phyloP scores from a whole-genome alignment of 2,888 invertebrate species.

The Plusia festucae region DNA sequence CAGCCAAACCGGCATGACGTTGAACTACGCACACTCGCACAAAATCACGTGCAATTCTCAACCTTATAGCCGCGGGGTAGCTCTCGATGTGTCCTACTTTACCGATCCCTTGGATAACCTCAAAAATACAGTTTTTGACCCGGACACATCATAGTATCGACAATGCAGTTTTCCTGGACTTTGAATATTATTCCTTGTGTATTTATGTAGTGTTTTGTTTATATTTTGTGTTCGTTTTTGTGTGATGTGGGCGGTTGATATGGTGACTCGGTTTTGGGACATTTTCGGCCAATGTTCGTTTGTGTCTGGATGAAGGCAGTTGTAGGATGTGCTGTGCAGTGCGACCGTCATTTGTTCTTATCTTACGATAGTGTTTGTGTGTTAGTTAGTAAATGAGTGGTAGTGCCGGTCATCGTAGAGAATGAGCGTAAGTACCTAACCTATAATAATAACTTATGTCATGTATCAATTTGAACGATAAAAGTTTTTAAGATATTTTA shows the following conservation, averaged over 20 bases:
- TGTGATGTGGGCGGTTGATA: conserved; percentile 48
- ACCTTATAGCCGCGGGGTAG: conserved; percentile 72
- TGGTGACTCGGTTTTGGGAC: conserved; percentile 49
- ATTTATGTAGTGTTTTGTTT: conserved; percentile 30
- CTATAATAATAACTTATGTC: conserved; percentile 1
- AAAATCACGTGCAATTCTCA: conserved; percentile 70
- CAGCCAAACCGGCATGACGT: conserved; percentile 60
- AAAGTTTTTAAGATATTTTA: conserved; percentile 17
- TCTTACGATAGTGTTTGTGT: conserved; percentile 66
- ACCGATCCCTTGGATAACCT: conserved; percentile 85
- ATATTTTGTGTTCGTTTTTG: conserved; percentile 34
- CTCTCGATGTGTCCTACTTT: conserved; percentile 83
- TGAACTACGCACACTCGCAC: conserved; percentile 71
- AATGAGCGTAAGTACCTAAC: conserved; percentile 80
- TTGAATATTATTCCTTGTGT: conserved; percentile 45
- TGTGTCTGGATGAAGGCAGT: conserved; percentile 54
- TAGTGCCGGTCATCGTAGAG: conserved; percentile 52
- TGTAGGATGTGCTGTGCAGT: conserved; percentile 58
- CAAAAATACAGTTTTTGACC: conserved; percentile 79
- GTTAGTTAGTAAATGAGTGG: conserved; percentile 60
- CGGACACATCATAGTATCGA: conserved; percentile 63
- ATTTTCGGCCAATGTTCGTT: conserved; percentile 59
- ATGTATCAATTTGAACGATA: background rate
- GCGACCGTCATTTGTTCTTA: conserved; percentile 46
- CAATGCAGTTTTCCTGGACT: conserved; percentile 60